Evolutionary conservation across 2,113 vertebrate species (phyloP).

Genomic region (Marmota flaviventris): DNA sequence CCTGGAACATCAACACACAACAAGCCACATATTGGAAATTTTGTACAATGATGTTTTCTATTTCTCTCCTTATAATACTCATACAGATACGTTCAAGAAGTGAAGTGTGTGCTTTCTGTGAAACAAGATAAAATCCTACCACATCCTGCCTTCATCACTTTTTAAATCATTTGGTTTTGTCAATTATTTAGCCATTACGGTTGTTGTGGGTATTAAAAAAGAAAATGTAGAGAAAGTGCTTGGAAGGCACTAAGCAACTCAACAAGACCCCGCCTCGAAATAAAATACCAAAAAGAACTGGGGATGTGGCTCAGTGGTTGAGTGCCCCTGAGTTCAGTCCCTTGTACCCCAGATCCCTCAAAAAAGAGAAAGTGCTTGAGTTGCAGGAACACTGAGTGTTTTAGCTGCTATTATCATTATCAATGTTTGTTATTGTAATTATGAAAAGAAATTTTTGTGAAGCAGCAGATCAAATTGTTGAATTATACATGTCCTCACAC

Average conservation of each 20-base stretch:
- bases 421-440: background rate
- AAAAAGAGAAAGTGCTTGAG: background rate
- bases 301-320: too few species aligned
- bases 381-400: background rate
- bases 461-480: constrained; percentile 22
- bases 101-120: background rate
- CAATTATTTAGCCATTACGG: background rate
- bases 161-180: background rate
- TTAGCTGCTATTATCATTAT: background rate
- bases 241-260: background rate
- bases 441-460: background rate
- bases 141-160: background rate
- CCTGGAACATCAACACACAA: background rate
- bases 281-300: too few species aligned
- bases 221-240: background rate
- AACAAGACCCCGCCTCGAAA: too few species aligned
- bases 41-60: background rate
- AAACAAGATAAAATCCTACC: background rate
- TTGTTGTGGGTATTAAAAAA: background rate
- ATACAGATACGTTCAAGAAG: background rate
- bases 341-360: too few species aligned
- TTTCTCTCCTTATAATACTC: background rate
- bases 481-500: background rate
- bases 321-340: too few species aligned
- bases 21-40: background rate